phyloP scores from a whole-genome alignment of 2,888 invertebrate genomes.

The Acanthosepion pharaonis region DNA sequence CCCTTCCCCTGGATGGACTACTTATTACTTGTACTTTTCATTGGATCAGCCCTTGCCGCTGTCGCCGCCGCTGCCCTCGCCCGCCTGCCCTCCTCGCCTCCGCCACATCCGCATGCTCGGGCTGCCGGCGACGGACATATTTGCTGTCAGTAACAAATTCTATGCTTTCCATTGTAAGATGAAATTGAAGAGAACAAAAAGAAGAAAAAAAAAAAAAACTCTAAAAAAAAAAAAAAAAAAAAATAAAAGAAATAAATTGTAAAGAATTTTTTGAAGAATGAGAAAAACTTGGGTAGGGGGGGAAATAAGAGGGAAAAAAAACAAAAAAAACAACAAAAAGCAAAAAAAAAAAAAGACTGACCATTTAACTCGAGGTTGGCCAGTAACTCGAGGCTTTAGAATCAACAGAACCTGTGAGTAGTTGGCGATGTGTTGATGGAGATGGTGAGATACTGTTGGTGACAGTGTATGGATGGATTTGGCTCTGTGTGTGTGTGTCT shows the following conservation, averaged over 20 bases:
- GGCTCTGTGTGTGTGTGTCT: not conserved
- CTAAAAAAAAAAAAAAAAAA: not conserved
- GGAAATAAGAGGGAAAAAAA: not conserved
- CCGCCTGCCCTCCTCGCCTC: not conserved
- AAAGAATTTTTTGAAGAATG: not conserved
- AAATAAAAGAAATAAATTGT: not conserved
- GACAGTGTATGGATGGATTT: not conserved
- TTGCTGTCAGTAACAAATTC: not conserved
- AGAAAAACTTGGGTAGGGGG: not conserved
- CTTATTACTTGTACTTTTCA: conserved; percentile 21
- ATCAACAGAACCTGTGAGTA: not conserved
- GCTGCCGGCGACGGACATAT: not conserved
- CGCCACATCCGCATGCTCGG: not conserved
- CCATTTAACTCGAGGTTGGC: not conserved
- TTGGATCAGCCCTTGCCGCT: conserved; percentile 6
- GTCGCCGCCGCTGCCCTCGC: not conserved
- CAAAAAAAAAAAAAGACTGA: too few species aligned
- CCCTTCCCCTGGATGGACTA: not conserved
- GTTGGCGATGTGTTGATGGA: not conserved
- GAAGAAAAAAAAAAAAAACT: not conserved
- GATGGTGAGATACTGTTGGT: not conserved
- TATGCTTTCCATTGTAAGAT: not conserved
- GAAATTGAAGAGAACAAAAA: not conserved
- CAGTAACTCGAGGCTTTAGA: conserved; percentile 24
- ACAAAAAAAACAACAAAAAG: not conserved